Conservation (phyloP, 2,888 invertebrate species). For the Tholera decimalis region DNA sequence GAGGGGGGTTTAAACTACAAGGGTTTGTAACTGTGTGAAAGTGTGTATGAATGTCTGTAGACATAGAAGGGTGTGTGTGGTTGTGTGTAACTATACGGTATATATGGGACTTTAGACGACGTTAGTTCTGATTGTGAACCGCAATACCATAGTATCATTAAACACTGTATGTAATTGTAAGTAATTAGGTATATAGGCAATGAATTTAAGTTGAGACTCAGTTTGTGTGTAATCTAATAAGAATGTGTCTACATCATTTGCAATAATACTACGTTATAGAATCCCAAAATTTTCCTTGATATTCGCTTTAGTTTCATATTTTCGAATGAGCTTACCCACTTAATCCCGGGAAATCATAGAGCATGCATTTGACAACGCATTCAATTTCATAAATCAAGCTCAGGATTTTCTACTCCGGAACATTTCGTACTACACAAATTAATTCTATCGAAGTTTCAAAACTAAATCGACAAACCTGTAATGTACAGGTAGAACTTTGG, state of each 20-base stretch:
- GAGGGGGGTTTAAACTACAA: too few relatives aligned
- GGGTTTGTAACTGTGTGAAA: too few relatives aligned
- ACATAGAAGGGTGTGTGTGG: too few relatives aligned
- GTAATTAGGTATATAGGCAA: too few relatives aligned
- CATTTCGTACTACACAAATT: constrained; percentile 31
- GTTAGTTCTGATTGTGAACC: too few relatives aligned
- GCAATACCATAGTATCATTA: too few relatives aligned
- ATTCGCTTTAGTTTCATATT: not conserved
- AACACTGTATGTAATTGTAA: too few relatives aligned
- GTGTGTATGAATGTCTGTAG: too few relatives aligned
- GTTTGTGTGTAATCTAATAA: too few relatives aligned
- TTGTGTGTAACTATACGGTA: too few relatives aligned
- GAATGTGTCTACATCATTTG: not conserved
- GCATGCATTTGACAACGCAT: constrained; percentile 30
- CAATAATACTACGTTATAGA: not conserved
- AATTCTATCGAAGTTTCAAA: constrained; percentile 43
- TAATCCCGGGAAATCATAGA: constrained; percentile 9
- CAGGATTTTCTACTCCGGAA: constrained; percentile 2
- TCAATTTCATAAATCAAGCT: constrained; percentile 40
- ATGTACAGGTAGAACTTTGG: constrained; percentile 29
- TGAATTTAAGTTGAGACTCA: too few relatives aligned
- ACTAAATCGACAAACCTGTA: constrained; percentile 39
- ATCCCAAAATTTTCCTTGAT: not conserved
- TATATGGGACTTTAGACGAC: too few relatives aligned
- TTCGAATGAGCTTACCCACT: not conserved